Conservation (phyloP, 2,888 invertebrate genomes). For the Drosophila rubida region DNA sequence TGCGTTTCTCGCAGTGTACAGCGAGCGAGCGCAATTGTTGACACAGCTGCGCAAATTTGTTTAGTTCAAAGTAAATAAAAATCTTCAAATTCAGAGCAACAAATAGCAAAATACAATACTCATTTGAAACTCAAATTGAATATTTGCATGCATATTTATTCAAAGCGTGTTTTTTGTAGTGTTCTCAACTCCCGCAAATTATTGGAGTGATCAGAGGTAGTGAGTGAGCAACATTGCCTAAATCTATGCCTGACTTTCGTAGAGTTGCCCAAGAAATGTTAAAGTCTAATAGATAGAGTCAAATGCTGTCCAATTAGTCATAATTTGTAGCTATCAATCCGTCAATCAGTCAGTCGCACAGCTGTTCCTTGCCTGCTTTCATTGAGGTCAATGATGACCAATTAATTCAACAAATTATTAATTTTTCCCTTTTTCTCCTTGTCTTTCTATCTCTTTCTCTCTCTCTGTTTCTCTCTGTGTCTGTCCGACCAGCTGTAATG, state of each 20-base stretch:
- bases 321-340: background rate
- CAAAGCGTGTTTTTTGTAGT: background rate
- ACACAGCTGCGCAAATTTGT: constrained; percentile 17
- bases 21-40: background rate
- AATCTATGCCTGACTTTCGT: no score
- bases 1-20: constrained; percentile 4
- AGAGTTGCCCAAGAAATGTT: background rate
- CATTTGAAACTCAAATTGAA: constrained; percentile 5
- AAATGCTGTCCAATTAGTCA: background rate
- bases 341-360: background rate
- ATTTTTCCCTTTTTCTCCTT: no score
- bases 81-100: constrained; percentile 1
- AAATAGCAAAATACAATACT: background rate
- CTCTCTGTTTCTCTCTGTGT: background rate
- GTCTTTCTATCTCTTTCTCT: background rate
- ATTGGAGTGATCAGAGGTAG: background rate
- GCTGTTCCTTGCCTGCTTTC: background rate
- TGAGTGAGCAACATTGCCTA: no score
- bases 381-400: background rate
- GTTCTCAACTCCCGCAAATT: background rate
- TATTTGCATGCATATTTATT: constrained; percentile 20
- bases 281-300: background rate
- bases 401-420: constrained; percentile 6
- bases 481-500: background rate
- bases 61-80: constrained; percentile 6